Conservation (phyloP, 2,113 vertebrate species). For the Peromyscus maniculatus region DNA sequence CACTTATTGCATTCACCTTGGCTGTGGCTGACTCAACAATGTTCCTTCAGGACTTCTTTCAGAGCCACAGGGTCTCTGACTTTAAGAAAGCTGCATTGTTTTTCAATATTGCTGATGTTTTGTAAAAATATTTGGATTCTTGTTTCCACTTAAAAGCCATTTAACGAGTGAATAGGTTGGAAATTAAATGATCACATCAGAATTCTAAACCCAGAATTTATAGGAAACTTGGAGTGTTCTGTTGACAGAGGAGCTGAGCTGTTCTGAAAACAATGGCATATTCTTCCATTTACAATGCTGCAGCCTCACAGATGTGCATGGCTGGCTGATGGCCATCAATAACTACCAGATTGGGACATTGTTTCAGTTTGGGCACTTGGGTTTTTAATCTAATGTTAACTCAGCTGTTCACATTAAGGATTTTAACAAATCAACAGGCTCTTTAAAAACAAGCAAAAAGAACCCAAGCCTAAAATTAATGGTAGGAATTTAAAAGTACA, state of each 20-base stretch:
- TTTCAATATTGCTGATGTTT: conserved; percentile 34
- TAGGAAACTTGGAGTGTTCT: conserved; percentile 33
- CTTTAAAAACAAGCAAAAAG: conserved; percentile 51
- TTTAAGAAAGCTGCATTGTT: background rate
- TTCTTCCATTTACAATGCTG: conserved; percentile 54
- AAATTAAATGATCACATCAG: conserved; percentile 33
- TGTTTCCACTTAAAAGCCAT: conserved; percentile 43
- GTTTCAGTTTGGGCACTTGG: conserved; percentile 10
- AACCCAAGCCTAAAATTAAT: background rate
- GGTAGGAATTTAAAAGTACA: conserved; percentile 54
- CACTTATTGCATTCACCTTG: background rate
- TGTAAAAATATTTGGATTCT: background rate
- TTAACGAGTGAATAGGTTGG: background rate
- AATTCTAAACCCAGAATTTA: conserved; percentile 59
- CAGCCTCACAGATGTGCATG: conserved; percentile 61
- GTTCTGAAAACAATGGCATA: conserved; percentile 53
- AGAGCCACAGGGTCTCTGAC: background rate
- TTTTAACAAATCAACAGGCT: conserved; percentile 40
- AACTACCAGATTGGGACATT: conserved; percentile 24
- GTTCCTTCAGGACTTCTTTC: conserved; percentile 13
- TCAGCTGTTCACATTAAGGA: conserved; percentile 33
- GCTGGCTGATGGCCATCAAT: background rate
- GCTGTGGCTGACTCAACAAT: background rate
- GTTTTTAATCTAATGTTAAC: conserved; percentile 37
- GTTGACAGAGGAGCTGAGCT: conserved; percentile 8